A percentile compares a stretch with the other conserved stretches of the same genome.
These are phyloP conservation scores for Plectus sambesii DNA, from an alignment of 1,140 invertebrate genomes.

Conservation along the genomic window DNA sequence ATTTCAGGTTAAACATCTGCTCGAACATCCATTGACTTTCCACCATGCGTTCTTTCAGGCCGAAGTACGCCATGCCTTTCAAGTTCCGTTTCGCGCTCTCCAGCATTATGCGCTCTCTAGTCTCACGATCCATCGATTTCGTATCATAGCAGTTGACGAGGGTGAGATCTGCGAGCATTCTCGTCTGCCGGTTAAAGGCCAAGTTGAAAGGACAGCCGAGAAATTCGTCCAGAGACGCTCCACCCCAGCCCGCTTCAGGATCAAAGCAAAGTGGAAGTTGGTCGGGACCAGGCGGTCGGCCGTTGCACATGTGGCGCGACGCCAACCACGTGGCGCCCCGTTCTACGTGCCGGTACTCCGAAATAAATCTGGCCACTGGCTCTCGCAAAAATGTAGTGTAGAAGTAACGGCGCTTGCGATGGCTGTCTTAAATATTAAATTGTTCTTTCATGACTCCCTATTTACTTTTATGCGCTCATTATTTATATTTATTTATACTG, in stretches of 20 bases:
- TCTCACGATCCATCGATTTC: conserved; percentile 13
- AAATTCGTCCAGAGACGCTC: conserved; percentile 63
- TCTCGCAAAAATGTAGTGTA: conserved; percentile 88
- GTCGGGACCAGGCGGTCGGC: conserved; percentile 61
- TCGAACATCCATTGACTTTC: conserved; percentile 91
- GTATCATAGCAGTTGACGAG: conserved; percentile 75
- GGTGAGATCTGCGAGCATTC: conserved; percentile 89
- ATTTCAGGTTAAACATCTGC: conserved; percentile 78
- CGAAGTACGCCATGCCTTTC: conserved; percentile 87
- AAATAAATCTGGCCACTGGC: conserved; percentile 75
- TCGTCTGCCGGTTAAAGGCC: conserved; percentile 85
- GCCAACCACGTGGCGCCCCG: conserved; percentile 87
- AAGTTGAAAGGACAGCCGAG: conserved; percentile 78
- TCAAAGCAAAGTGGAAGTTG: conserved; percentile 53
- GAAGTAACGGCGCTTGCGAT: conserved; percentile 59
- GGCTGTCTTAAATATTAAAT: conserved; percentile 33
- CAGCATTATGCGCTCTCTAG: conserved; percentile 49
- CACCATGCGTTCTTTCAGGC: conserved; percentile 85
- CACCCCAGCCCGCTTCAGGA: conserved; percentile 51
- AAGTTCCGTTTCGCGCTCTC: conserved; percentile 88
- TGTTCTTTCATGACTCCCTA: no score
- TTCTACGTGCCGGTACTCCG: conserved; percentile 86
- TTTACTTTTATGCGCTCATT: no score
- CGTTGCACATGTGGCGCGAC: conserved; percentile 70
- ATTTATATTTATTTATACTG: no score